Evolutionary conservation across 2,113 vertebrate species (phyloP).

Genomic region (Paracyprichromis sp.): DNA sequence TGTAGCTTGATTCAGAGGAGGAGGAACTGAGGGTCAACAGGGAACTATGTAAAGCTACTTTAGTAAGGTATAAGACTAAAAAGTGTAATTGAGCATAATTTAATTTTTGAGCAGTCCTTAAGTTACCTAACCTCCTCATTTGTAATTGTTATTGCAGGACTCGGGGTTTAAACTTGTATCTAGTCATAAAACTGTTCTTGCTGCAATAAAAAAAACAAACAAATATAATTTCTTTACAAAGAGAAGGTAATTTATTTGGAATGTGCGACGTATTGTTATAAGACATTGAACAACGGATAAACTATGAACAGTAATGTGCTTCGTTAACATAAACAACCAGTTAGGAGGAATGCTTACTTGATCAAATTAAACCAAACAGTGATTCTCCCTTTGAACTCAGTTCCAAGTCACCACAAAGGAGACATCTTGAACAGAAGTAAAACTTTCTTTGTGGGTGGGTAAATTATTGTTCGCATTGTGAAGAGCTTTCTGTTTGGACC

Average conservation of each 20-base stretch:
- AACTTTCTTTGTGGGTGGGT: background rate
- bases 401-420: background rate
- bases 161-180: background rate
- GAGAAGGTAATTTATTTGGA: background rate
- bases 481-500: slow-evolving; percentile 17
- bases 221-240: background rate
- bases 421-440: background rate
- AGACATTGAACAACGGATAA: background rate
- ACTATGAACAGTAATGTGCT: background rate
- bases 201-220: background rate
- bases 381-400: background rate
- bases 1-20: background rate
- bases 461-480: background rate
- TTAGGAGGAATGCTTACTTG: background rate
- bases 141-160: background rate
- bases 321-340: background rate
- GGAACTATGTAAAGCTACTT: background rate
- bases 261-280: background rate
- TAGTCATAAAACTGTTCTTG: background rate
- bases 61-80: background rate
- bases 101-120: background rate
- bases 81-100: background rate
- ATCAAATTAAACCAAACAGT: background rate
- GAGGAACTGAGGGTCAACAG: background rate
- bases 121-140: background rate